Conservation (phyloP, 2,797 vertebrate species). For the Melanotaenia maccullochi region DNA sequence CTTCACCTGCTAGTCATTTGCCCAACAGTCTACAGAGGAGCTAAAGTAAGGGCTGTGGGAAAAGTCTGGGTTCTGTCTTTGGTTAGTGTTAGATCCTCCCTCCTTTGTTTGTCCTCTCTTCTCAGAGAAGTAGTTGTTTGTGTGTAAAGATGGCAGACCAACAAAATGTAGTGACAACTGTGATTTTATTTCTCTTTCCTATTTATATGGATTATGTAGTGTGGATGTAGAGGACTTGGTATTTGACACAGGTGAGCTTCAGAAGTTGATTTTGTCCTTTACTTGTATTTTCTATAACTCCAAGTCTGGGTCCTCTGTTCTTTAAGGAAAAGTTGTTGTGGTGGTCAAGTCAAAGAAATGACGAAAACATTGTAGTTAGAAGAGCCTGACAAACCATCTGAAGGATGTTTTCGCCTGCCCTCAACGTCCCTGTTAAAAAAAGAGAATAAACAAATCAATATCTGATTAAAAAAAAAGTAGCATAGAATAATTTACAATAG, state of each 20-base stretch:
- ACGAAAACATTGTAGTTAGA: conserved; percentile 52
- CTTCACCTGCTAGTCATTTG: conserved; percentile 13
- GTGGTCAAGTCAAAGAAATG: conserved; percentile 55
- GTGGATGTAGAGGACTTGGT: conserved; percentile 46
- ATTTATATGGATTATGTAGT: conserved; percentile 60
- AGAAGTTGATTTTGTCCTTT: conserved; percentile 20
- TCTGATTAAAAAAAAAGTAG: not conserved
- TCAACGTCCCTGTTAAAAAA: conserved; percentile 36
- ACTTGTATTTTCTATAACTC: conserved; percentile 34
- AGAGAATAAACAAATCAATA: conserved; percentile 23
- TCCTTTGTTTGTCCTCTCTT: conserved; percentile 11
- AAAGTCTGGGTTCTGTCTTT: conserved; percentile 73
- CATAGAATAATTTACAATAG: not conserved
- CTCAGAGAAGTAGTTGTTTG: conserved; percentile 32
- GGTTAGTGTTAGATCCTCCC: conserved; percentile 73
- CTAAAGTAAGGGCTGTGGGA: conserved; percentile 39
- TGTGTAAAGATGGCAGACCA: conserved; percentile 37
- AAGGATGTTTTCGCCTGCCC: conserved; percentile 46
- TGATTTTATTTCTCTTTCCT: conserved; percentile 30
- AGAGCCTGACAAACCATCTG: conserved; percentile 47
- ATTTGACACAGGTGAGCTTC: conserved; percentile 32
- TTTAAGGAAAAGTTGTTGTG: conserved; percentile 41
- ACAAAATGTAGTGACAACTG: conserved; percentile 70
- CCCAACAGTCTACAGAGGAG: conserved; percentile 31
- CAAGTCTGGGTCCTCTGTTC: conserved; percentile 40